Percentiles rank a stretch among this genome's conserved stretches.
Evolutionary conservation across 2,888 invertebrate genomes (phyloP).

Genomic region (Leucophora obtusa): DNA sequence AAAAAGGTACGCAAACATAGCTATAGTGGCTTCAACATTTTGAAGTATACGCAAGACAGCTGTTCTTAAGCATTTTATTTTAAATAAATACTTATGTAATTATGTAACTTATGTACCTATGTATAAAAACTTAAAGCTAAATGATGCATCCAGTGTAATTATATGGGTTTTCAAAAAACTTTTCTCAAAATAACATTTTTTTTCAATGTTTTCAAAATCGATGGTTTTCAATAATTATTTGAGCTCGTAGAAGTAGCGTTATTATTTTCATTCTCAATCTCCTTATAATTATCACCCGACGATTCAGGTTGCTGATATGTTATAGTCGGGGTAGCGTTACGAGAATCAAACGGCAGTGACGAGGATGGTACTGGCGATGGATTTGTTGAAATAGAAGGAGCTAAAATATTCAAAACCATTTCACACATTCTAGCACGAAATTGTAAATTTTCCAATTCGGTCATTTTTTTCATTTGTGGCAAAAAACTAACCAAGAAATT

Average conservation of each 20-base stretch:
- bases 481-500: constrained; percentile 74
- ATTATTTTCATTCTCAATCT: constrained; percentile 9
- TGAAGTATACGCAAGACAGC: no score
- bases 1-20: no score
- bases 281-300: neutral
- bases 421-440: constrained; percentile 74
- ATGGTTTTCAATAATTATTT: neutral
- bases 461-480: constrained; percentile 75
- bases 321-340: neutral
- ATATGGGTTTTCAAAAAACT: neutral
- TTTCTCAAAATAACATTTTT: no score
- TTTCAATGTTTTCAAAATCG: no score
- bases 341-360: neutral
- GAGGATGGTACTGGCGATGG: constrained; percentile 1
- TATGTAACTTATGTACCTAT: no score
- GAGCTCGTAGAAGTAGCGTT: constrained; percentile 26
- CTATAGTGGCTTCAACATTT: no score
- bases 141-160: neutral
- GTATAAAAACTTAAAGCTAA: neutral
- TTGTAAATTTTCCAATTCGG: constrained; percentile 71
- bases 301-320: neutral
- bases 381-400: constrained; percentile 31
- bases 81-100: no score
- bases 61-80: neutral
- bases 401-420: constrained; percentile 70